Evolutionary conservation across 2,113 vertebrate genomes (phyloP).

Genomic region (Mobula birostris): DNA sequence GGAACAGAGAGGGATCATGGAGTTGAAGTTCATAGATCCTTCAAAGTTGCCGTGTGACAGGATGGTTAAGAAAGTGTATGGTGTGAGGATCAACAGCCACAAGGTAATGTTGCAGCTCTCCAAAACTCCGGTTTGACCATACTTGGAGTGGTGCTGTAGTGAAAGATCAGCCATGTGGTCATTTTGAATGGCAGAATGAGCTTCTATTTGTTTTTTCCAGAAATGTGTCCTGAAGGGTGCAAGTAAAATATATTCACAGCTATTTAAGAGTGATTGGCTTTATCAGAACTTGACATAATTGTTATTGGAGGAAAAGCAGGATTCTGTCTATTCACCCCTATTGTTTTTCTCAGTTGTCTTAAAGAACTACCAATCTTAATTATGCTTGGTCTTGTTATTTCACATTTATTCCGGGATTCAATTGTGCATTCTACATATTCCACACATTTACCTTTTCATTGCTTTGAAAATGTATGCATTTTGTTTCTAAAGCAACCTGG

Average conservation of each 20-base stretch:
- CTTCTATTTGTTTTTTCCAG: too few species aligned
- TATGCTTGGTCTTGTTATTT: neutral
- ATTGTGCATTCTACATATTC: neutral
- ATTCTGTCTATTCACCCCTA: neutral
- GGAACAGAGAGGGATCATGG: too few species aligned
- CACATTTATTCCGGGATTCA: neutral
- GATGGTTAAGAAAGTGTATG: too few species aligned
- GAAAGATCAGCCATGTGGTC: too few species aligned
- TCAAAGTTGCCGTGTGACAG: too few species aligned
- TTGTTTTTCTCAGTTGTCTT: neutral
- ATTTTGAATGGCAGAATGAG: too few species aligned
- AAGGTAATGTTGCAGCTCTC: too few species aligned
- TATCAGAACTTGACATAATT: neutral
- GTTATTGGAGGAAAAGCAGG: neutral
- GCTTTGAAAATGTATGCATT: neutral
- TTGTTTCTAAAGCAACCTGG: slow-evolving; percentile 67
- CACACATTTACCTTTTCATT: neutral
- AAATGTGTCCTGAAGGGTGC: neutral
- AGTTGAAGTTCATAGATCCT: too few species aligned
- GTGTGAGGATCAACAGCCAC: too few species aligned
- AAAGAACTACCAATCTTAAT: neutral
- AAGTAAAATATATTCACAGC: neutral
- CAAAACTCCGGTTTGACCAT: too few species aligned
- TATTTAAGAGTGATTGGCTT: neutral
- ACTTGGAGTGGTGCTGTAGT: too few species aligned